Conservation (phyloP, 2,888 invertebrate genomes). For the Hirtodrosophila histrioides region DNA sequence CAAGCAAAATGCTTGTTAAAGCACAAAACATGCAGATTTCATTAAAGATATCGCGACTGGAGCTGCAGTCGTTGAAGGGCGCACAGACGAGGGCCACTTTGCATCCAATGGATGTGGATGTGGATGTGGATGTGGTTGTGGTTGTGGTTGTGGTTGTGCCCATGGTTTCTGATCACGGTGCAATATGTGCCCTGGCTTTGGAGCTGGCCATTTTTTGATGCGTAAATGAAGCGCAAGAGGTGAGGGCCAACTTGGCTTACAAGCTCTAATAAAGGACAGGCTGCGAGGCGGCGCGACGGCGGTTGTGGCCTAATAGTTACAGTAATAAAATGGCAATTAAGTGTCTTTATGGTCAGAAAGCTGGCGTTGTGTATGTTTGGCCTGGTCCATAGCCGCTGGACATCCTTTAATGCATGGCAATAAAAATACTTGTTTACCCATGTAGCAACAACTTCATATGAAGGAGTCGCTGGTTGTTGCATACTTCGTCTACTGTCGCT, state of each 20-base stretch:
- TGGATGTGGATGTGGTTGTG: constrained; percentile 3
- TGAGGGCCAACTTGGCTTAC: constrained; percentile 4
- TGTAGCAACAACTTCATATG: constrained; percentile 76
- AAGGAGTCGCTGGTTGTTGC: constrained; percentile 7
- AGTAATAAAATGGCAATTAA: constrained; percentile 80
- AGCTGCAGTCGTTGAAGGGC: constrained; percentile 60
- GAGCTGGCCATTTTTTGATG: constrained; percentile 35
- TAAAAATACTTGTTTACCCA: constrained; percentile 78
- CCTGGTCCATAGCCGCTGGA: constrained; percentile 57
- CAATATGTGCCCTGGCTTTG: constrained; percentile 41
- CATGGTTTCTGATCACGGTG: constrained; percentile 27
- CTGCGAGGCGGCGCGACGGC: not conserved
- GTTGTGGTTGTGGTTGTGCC: constrained; percentile 4
- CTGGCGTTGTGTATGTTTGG: constrained; percentile 14
- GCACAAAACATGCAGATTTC: constrained; percentile 83
- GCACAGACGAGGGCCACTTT: constrained; percentile 58
- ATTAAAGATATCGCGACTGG: constrained; percentile 78
- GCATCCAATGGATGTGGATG: constrained; percentile 48
- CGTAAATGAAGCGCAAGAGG: constrained; percentile 60
- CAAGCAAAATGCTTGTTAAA: constrained; percentile 83
- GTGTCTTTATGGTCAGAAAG: constrained; percentile 63
- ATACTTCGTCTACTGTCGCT: not conserved
- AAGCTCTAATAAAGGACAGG: constrained; percentile 62
- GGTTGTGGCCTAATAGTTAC: constrained; percentile 65
- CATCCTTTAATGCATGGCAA: constrained; percentile 74